Conservation (phyloP, 1,140 invertebrate species). For the Cherax quadricarinatus region DNA sequence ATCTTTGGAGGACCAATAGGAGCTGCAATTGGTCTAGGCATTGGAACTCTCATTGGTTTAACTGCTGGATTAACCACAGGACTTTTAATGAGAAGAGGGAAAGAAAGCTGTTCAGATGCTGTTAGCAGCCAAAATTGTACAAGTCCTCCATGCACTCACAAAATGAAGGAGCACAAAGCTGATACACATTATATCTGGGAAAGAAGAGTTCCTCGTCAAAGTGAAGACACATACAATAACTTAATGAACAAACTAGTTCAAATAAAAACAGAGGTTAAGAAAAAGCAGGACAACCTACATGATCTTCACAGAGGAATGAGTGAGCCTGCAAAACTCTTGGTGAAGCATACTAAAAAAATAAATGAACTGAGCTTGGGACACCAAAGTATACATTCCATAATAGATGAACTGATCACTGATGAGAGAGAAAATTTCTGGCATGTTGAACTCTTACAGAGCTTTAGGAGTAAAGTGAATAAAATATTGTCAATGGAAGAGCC, state of each 20-base stretch:
- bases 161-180: background rate
- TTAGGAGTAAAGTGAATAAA: background rate
- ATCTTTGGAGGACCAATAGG: conserved; percentile 15
- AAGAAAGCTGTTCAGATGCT: background rate
- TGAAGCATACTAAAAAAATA: background rate
- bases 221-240: background rate
- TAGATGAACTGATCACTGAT: background rate
- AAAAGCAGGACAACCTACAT: background rate
- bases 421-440: background rate
- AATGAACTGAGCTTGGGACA: background rate
- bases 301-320: background rate
- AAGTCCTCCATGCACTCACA: background rate
- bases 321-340: background rate
- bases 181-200: background rate
- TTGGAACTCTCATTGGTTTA: conserved; percentile 35
- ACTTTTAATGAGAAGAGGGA: background rate
- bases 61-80: background rate
- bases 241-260: background rate
- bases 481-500: background rate
- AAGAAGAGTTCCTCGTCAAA: background rate
- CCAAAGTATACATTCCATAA: background rate
- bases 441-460: background rate
- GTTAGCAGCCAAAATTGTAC: background rate
- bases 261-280: background rate
- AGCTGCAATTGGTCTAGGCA: conserved; percentile 22